Conservation (phyloP, 2,888 invertebrate genomes). For the Aproaerema taeniolella region DNA sequence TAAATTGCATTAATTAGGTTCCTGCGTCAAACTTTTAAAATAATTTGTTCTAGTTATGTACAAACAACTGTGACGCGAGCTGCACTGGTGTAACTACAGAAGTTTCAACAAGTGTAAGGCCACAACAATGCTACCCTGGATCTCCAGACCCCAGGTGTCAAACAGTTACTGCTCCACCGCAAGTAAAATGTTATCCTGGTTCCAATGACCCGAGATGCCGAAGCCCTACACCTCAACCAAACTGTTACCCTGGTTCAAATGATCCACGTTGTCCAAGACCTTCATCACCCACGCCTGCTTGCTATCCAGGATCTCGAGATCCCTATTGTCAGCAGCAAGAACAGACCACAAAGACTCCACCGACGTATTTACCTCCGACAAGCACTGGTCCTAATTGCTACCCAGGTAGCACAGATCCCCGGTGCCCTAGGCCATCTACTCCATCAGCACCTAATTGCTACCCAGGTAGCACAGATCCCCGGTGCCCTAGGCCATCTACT, state of each 20-base stretch:
- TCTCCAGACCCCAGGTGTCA: constrained; percentile 31
- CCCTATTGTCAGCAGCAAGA: constrained; percentile 34
- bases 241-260: constrained; percentile 41
- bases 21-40: no score
- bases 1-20: no score
- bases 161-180: constrained; percentile 32
- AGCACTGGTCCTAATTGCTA: constrained; percentile 22
- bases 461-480: constrained; percentile 30
- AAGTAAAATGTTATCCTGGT: constrained; percentile 32
- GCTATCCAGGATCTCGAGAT: constrained; percentile 34
- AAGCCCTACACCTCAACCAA: constrained; percentile 16
- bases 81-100: constrained; percentile 47
- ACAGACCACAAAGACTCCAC: constrained; percentile 24
- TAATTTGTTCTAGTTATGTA: constrained; percentile 48
- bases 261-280: constrained; percentile 40
- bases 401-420: constrained; percentile 25
- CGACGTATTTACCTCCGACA: constrained; percentile 25
- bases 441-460: constrained; percentile 23
- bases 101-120: constrained; percentile 46
- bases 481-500: constrained; percentile 28
- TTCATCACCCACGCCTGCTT: constrained; percentile 10
- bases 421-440: constrained; percentile 32
- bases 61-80: constrained; percentile 53
- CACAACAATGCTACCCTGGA: constrained; percentile 44
- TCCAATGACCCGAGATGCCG: constrained; percentile 31